Evolutionary conservation across 2,888 invertebrate species (phyloP), one percentile per base, ranked within the genome.

Genomic region (Mellilla xanthometata): DNA sequence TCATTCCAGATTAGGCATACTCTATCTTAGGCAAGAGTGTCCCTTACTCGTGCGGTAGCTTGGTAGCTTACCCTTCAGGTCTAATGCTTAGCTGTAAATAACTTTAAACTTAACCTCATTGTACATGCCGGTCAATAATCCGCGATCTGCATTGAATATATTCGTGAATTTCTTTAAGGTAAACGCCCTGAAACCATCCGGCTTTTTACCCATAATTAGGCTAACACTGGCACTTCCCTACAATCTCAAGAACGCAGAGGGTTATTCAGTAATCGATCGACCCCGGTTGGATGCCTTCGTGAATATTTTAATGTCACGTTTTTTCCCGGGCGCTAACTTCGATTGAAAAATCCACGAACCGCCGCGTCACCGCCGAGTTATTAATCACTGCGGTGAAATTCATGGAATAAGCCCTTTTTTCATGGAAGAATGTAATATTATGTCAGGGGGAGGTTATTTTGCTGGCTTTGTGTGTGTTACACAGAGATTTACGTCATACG

Each of bases 221-320:
- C 29, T 32, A n/a, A 22, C 24, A 24, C 1, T 2, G 3, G 15
- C 29, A 39, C 11, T 39, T 47, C 41, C 39, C 33, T 1, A 32
- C 33, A 39, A 29, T 42, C 35, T 35, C 31, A 40, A 23, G 35
- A 27, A 22, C 36, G 34, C 19, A n/a, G 39, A 31, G 40, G 39
- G 50, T 63, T 56, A 38, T 41, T 41, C 41, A 44, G 49, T 49
- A 57, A 59, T 69, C 60, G 56, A 64, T 62, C 48, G 48, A 8
- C 24, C 30, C 39, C 53, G 47, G 36, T 47, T 47, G 32, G 49
- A 52, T 47, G 58, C 55, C 57, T 57, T 61, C 56, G 51, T 74
- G 70, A 74, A 76, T 75, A 76, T 72, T 75, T 75, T 66, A 76
- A 65, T 64, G 66, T 65, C 65, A 66, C 64, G 63, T 68, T 70